Evolutionary conservation across 1,140 invertebrate species (phyloP), one percentile per base, ranked within the genome.

Genomic region (Drosophila subobscura): DNA sequence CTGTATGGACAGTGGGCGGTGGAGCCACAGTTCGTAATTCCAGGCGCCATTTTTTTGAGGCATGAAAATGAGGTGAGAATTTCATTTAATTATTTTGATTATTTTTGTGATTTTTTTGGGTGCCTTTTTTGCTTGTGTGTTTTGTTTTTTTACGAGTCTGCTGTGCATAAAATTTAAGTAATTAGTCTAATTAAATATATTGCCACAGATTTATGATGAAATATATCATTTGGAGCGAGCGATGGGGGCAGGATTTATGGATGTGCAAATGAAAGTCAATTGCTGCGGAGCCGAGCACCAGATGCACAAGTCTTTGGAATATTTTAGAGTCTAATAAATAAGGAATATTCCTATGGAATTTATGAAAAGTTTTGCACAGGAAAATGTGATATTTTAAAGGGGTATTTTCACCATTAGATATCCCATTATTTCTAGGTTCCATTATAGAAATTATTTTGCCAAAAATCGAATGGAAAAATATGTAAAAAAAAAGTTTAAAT

Each of bases 31-130:
- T 49, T 27, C 40, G 66, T 47, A 46, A 50, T 57, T 49, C 20
- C 33, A 70, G 33, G 44, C 66, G 66, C 66, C 66, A 70, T 70
- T 70, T 70, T 70, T 54, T 10, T 65, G 42, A 47, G 68, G 8
- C 51, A 16, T 5, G 46, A 72, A 72, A 72, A 72, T 63, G 51
- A 72, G 68, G 70, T 72, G 50, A 61, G 68, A 72, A 72, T 61
- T 61, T 16, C 53, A 72, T 72, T 72, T 41, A 44, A 70, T 56
- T 70, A 37, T 29, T 63, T 25, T 61, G 25, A 45, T 33, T 55
- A 27, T 33, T 33, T 33, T 33, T 33, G 0, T 3, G 3, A 2
- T 3, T 20, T 12, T 8, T 45, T 45, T 45, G 41, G 0, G 12
- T 20, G 0, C 1, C 27, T 47, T 46, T 47, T 63, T 63, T 14